Conservation (phyloP, 2,113 vertebrate species). For the Todiramphus chloris region DNA sequence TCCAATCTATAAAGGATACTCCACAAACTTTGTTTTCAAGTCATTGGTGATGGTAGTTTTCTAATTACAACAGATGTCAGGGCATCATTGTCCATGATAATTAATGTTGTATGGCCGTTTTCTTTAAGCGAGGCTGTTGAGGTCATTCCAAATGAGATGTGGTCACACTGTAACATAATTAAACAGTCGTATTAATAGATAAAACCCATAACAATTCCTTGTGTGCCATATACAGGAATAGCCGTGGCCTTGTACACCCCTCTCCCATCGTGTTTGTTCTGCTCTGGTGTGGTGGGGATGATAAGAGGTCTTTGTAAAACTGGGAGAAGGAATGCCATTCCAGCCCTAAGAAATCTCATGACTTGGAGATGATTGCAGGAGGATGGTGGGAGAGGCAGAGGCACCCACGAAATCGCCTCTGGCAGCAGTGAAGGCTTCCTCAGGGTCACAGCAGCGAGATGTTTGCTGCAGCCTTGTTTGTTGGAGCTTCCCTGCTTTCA, state of each 20-base stretch:
- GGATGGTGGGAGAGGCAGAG: background rate
- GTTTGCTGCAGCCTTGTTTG: background rate
- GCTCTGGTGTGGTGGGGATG: background rate
- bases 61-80: background rate
- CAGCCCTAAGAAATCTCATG: background rate
- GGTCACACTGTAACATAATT: background rate
- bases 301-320: background rate
- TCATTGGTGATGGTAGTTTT: background rate
- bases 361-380: background rate
- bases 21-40: background rate
- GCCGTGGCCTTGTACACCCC: accelerated
- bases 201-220: background rate
- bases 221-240: background rate
- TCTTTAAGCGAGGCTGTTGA: background rate
- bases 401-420: background rate
- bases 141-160: background rate
- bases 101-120: background rate
- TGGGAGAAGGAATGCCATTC: background rate
- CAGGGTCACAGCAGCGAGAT: background rate
- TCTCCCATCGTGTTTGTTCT: background rate
- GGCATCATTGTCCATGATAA: accelerated
- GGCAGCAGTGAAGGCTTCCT: background rate
- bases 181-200: background rate
- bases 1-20: background rate
- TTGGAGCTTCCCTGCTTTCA: background rate